Evolutionary conservation across 2,113 vertebrate genomes (phyloP).

Genomic region (Clinocottus analis): DNA sequence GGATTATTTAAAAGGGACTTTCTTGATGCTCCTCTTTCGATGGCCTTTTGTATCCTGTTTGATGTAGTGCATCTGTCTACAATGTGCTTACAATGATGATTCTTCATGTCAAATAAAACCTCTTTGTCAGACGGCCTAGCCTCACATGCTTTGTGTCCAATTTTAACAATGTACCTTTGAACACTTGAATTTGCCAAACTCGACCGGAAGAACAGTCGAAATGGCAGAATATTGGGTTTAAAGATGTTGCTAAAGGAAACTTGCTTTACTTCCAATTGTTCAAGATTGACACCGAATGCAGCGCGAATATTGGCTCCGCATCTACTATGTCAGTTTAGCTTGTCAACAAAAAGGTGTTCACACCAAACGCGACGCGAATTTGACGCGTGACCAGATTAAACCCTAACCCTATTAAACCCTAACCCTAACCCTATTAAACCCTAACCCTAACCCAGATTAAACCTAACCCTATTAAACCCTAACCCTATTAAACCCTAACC

Average conservation of each 20-base stretch:
- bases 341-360: no score
- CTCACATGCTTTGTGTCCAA: neutral
- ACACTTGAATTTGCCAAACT: neutral
- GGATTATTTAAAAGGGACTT: neutral
- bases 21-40: neutral
- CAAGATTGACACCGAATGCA: no score
- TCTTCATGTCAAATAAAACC: constrained; percentile 26
- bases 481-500: no score
- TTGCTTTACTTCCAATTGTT: neutral
- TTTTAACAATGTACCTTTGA: neutral
- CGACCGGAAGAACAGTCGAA: no score
- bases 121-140: neutral
- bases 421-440: no score
- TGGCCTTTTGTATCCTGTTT: constrained; percentile 18
- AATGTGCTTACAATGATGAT: constrained; percentile 15
- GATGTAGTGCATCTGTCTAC: constrained; percentile 11
- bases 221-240: neutral
- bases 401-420: no score
- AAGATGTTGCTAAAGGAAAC: neutral
- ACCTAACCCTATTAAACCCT: no score
- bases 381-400: no score
- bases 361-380: no score
- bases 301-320: no score
- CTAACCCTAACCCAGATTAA: no score
- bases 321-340: no score